phyloP scores from a whole-genome alignment of 2,113 vertebrate species.

The Micromys minutus region DNA sequence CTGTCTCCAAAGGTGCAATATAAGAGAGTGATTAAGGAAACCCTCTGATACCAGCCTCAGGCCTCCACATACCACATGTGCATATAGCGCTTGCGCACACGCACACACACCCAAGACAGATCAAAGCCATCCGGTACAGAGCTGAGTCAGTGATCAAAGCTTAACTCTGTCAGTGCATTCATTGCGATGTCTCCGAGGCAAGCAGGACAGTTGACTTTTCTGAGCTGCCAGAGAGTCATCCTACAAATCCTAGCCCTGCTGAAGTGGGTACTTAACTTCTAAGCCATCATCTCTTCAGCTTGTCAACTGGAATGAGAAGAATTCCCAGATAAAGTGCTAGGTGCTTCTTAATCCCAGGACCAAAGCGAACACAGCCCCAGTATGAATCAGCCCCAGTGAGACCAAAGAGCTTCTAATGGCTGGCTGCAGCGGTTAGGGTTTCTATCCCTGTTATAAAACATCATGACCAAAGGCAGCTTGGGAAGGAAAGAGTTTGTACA shows the following conservation, averaged over 20 bases:
- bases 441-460: not conserved
- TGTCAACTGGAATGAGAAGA: not conserved
- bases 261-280: slow-evolving; percentile 11
- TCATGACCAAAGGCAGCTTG: not conserved
- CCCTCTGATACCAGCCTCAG: not conserved
- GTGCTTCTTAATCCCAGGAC: not conserved
- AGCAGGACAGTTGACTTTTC: not conserved
- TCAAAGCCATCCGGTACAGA: not conserved
- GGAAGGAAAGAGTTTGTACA: not conserved
- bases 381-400: not conserved
- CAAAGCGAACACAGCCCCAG: not conserved
- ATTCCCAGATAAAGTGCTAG: not conserved
- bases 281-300: not conserved
- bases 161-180: not conserved
- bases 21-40: not conserved
- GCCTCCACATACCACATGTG: not conserved
- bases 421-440: not conserved
- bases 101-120: not conserved
- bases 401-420: not conserved
- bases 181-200: not conserved
- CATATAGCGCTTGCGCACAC: not conserved
- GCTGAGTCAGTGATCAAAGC: not conserved
- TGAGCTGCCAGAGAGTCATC: not conserved
- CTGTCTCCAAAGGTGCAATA: not conserved
- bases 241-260: not conserved